Conservation (phyloP, 2,797 vertebrate genomes). For the Nyctibius grandis region DNA sequence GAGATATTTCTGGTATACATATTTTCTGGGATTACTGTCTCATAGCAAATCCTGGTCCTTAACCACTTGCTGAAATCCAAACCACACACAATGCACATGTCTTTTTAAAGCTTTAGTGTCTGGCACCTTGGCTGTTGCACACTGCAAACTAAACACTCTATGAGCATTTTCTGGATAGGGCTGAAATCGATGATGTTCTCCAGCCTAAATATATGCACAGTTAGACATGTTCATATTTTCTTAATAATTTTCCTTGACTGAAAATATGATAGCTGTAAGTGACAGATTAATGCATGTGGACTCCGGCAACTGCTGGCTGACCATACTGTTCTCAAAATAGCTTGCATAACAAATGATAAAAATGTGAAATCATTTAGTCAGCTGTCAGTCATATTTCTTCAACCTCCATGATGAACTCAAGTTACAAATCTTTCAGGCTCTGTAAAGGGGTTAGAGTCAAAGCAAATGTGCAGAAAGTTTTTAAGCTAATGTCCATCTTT, state of each 20-base stretch:
- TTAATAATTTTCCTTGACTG: background rate
- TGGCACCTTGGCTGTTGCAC: background rate
- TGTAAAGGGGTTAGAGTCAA: background rate
- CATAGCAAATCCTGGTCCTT: background rate
- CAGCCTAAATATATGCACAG: background rate
- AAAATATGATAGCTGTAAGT: background rate
- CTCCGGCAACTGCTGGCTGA: background rate
- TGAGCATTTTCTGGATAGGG: background rate
- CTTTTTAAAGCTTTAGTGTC: background rate
- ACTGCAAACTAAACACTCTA: background rate
- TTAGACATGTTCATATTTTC: background rate
- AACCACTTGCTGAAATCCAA: background rate
- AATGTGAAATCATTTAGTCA: background rate
- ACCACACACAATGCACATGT: background rate
- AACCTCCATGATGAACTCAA: background rate
- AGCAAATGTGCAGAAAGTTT: background rate
- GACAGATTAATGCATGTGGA: background rate
- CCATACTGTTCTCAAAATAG: background rate
- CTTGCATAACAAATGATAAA: background rate
- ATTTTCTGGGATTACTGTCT: background rate
- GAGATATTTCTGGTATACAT: background rate
- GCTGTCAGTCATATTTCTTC: background rate
- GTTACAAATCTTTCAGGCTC: background rate
- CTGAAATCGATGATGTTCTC: background rate
- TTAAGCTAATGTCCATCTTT: background rate